Evolutionary conservation across 2,113 vertebrate genomes (phyloP).

Genomic region (Aix galericulata): DNA sequence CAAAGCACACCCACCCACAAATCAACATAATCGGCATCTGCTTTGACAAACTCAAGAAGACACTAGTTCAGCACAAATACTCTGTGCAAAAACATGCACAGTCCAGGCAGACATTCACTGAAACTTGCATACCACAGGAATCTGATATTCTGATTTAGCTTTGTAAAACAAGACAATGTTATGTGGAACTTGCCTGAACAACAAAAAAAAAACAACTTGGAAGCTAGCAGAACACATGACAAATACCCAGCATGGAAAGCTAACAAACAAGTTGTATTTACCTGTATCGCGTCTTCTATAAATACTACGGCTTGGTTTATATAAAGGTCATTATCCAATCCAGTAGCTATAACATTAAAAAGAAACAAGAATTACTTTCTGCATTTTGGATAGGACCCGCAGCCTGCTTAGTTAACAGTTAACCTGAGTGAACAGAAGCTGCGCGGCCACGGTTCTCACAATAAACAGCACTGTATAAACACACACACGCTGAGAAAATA

Average conservation of each 20-base stretch:
- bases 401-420: background rate
- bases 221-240: background rate
- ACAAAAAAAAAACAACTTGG: background rate
- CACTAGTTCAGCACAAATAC: background rate
- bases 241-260: background rate
- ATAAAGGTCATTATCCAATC: conserved; percentile 69
- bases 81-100: background rate
- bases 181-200: background rate
- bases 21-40: background rate
- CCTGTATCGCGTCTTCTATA: conserved; percentile 94
- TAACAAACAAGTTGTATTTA: conserved; percentile 35
- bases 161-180: background rate
- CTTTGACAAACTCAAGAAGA: background rate
- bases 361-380: background rate
- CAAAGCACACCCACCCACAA: background rate
- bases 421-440: conserved; percentile 25
- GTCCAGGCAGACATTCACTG: background rate
- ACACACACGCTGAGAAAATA: conserved; percentile 60
- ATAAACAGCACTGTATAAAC: conserved; percentile 64
- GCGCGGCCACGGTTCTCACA: conserved; percentile 73
- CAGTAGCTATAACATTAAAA: conserved; percentile 29
- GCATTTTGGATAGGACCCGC: background rate
- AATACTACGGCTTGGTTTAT: conserved; percentile 91
- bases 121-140: background rate
- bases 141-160: background rate